Base-by-base conservation (phyloP, 2,113 vertebrate species). In the Petaurus breviceps region DNA sequence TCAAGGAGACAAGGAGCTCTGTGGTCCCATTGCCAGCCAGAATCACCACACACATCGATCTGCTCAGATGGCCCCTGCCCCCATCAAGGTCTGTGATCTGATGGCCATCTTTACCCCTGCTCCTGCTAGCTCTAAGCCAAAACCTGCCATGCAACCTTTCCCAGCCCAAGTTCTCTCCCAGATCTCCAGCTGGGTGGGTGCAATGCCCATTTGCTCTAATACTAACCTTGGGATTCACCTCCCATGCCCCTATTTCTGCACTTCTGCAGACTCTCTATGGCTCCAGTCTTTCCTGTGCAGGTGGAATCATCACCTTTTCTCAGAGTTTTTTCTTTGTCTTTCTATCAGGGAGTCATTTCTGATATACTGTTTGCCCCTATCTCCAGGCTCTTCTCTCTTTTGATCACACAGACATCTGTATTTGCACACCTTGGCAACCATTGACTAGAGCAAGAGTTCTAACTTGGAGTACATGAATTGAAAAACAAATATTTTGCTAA, bases 241-340 rank as follows among this genome's bases (percentile, higher is more conserved):
- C 50, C 77, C 3, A 0, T 8, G 26, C 5, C 10, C 51, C 61
- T 0, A 3, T 26, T 77, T 19, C 37, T 1, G 52, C 28, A 23
- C 53, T 25, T 50, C 92, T 14, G 1, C 7, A 2, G 0, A 19
- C 91, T 19, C 24, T 31, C 25, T 16, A 46, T 1, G 1, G 28
- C 31, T 89, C 14, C 0, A 0, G 24, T 3, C 52, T 31, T n/a
- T 51, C 10, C 47, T 46, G 8, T 0, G 23, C 0, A 92, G 24
- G 16, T 19, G 10, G 28, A 51, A 49, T 9, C 0, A 0, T 24
- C n/a, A 0, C 8, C 16, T 25, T 16, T 3, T 4, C 12, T 9
- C 8, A 0, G 6, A 10, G 19, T 1, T 25, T 12, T 68, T 31
- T 9, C 0, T 2, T 9, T 43, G 37, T 52, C 89, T 77, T 37